phyloP scores from a whole-genome alignment of 2,888 invertebrate species.

The Drosophila nr. perissopoda region DNA sequence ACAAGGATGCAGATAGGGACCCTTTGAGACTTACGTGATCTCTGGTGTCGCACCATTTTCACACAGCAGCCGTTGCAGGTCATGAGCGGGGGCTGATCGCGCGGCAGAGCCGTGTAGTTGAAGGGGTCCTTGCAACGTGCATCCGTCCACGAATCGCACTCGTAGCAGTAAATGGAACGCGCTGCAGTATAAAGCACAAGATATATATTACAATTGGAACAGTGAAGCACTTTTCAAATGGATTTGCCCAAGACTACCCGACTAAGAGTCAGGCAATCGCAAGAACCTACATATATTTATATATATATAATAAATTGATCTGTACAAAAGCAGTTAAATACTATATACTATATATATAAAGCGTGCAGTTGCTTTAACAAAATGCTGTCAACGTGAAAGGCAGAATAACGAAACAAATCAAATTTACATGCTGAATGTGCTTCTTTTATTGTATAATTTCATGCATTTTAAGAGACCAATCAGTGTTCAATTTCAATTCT shows the following conservation, averaged over 20 bases:
- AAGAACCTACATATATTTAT: slow-evolving; percentile 9
- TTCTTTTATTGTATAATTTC: background rate
- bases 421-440: background rate
- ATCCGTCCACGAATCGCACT: slow-evolving; percentile 97
- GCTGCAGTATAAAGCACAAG: slow-evolving; percentile 86
- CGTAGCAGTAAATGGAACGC: slow-evolving; percentile 95
- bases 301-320: background rate
- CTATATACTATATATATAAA: background rate
- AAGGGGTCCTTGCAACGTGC: slow-evolving; percentile 95
- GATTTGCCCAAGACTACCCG: slow-evolving; percentile 22
- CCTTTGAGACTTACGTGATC: slow-evolving; percentile 90
- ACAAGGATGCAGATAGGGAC: background rate
- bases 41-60: slow-evolving; percentile 96
- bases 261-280: slow-evolving; percentile 27
- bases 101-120: slow-evolving; percentile 94
- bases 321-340: slow-evolving; percentile 9
- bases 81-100: slow-evolving; percentile 94
- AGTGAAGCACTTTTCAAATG: background rate
- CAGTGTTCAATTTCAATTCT: background rate
- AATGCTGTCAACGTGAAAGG: background rate
- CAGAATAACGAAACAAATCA: background rate
- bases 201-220: slow-evolving; percentile 22
- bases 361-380: slow-evolving; percentile 10
- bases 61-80: slow-evolving; percentile 97
- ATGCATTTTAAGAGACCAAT: background rate